Percentiles rank a stretch among this genome's conserved stretches.
phyloP scores from a whole-genome alignment of 2,888 invertebrate genomes.

The Pyrrhosoma nymphula region DNA sequence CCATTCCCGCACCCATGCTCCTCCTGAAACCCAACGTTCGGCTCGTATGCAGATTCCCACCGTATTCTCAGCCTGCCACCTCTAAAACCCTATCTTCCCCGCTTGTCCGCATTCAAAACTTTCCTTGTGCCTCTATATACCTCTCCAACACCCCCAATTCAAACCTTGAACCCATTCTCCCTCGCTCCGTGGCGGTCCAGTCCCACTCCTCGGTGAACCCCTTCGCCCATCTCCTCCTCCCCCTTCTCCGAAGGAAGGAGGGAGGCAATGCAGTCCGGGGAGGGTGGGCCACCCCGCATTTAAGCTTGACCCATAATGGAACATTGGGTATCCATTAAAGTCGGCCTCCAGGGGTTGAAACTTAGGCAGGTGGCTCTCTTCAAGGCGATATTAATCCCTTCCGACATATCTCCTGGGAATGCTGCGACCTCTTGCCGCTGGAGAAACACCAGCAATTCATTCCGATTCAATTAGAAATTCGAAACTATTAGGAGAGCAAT shows the following conservation, averaged over 20 bases:
- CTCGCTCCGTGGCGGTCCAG: background rate
- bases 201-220: background rate
- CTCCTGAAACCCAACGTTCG: background rate
- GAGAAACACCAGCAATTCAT: background rate
- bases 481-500: background rate
- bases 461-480: background rate
- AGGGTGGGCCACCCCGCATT: background rate
- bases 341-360: background rate
- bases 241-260: background rate
- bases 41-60: background rate
- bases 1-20: background rate
- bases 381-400: constrained; percentile 19
- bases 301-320: constrained; percentile 35
- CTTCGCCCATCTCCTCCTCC: background rate
- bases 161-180: background rate
- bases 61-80: constrained; percentile 1
- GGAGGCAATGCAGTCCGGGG: background rate
- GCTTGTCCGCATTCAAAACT: background rate
- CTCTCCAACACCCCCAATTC: constrained; percentile 9
- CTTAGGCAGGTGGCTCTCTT: background rate
- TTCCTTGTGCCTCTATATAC: constrained; percentile 19
- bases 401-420: background rate
- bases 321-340: constrained; percentile 23
- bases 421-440: background rate
- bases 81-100: background rate